Conservation (phyloP, 2,113 vertebrate genomes). For the Morone saxatilis region DNA sequence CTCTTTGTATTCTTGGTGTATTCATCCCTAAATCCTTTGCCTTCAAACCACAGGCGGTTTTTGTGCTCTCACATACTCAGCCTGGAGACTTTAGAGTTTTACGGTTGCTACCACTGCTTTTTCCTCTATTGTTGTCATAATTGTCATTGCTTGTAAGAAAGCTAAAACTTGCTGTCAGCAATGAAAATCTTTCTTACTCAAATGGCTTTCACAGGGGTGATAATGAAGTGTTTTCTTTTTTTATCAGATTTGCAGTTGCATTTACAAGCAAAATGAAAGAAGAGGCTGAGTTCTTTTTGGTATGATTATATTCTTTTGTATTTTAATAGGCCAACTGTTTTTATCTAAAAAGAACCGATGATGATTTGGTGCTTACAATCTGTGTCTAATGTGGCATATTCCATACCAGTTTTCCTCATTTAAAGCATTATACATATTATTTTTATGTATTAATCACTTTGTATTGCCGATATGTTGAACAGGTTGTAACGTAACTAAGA, state of each 20-base stretch:
- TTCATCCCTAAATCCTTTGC: constrained; percentile 48
- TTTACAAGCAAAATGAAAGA: constrained; percentile 91
- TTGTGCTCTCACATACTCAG: constrained; percentile 23
- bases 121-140: constrained; percentile 36
- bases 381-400: neutral
- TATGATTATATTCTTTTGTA: constrained; percentile 76
- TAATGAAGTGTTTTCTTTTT: constrained; percentile 42
- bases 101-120: constrained; percentile 20
- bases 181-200: constrained; percentile 25
- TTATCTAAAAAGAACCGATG: neutral
- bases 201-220: constrained; percentile 18
- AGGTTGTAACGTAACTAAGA: no score
- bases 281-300: constrained; percentile 86
- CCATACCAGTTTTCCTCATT: neutral
- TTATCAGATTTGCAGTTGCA: constrained; percentile 92
- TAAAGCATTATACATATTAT: neutral
- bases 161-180: constrained; percentile 12
- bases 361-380: neutral
- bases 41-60: constrained; percentile 30
- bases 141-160: constrained; percentile 26
- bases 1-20: constrained; percentile 42
- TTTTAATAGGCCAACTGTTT: constrained; percentile 24
- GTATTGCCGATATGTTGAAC: no score
- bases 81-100: constrained; percentile 34
- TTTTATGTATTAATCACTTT: no score